Percentiles rank a stretch among this genome's conserved stretches.
phyloP scores from a whole-genome alignment of 2,888 invertebrate species.

The Noctua comes region DNA sequence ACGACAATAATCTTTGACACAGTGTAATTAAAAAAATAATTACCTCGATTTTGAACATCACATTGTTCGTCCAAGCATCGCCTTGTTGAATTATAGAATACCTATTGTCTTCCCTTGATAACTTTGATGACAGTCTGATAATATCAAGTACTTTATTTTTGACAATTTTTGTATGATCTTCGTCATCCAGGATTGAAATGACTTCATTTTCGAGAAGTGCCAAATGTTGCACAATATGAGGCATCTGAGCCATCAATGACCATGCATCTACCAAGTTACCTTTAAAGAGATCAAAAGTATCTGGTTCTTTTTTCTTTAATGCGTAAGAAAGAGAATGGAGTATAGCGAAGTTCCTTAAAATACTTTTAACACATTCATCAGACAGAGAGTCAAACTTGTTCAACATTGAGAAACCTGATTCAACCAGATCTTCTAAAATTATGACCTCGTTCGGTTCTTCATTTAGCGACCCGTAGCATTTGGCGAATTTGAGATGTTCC shows the following conservation, averaged over 20 bases:
- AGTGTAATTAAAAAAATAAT: slow-evolving; percentile 31
- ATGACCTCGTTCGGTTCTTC: slow-evolving; percentile 73
- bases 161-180: slow-evolving; percentile 64
- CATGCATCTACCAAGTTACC: slow-evolving; percentile 62
- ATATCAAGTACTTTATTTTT: slow-evolving; percentile 55
- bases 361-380: slow-evolving; percentile 69
- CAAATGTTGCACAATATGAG: slow-evolving; percentile 30
- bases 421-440: slow-evolving; percentile 75
- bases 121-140: slow-evolving; percentile 28
- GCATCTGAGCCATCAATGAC: not conserved
- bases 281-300: slow-evolving; percentile 62
- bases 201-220: slow-evolving; percentile 57
- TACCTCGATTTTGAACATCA: slow-evolving; percentile 73
- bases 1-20: not conserved
- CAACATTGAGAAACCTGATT: slow-evolving; percentile 68
- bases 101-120: slow-evolving; percentile 62
- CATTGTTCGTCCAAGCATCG: slow-evolving; percentile 78
- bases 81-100: slow-evolving; percentile 75
- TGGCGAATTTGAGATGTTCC: slow-evolving; percentile 70
- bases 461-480: slow-evolving; percentile 70
- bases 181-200: slow-evolving; percentile 62
- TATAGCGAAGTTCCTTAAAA: slow-evolving; percentile 74
- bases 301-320: slow-evolving; percentile 72
- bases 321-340: slow-evolving; percentile 77
- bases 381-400: slow-evolving; percentile 72